Evolutionary conservation across 2,797 vertebrate species (phyloP).

Genomic region (Anisognathus igniventris): DNA sequence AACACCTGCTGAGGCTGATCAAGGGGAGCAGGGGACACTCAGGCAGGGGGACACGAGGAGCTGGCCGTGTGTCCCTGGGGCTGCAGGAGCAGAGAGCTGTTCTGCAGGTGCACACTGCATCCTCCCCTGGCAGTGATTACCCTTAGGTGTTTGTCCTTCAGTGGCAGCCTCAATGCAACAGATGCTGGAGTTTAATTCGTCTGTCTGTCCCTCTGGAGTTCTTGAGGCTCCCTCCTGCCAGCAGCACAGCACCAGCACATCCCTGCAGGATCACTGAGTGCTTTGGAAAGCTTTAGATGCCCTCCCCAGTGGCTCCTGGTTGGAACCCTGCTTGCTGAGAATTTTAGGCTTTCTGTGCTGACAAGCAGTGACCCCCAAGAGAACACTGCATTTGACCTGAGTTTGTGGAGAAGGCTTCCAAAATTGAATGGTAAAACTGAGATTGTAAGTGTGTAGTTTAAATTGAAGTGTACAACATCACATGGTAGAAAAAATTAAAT

Average conservation of each 20-base stretch:
- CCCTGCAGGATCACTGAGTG: background rate
- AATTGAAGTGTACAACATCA: background rate
- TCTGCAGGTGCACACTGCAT: background rate
- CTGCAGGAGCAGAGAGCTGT: background rate
- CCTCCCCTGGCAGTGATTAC: background rate
- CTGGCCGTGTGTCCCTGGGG: background rate
- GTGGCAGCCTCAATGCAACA: background rate
- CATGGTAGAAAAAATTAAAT: background rate
- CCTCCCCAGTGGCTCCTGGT: background rate
- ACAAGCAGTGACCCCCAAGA: background rate
- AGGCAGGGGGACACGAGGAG: background rate
- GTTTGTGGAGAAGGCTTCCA: background rate
- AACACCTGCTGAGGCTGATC: accelerated
- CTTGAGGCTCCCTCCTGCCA: background rate
- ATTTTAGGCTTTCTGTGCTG: background rate
- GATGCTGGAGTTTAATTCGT: background rate
- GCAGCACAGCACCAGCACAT: background rate
- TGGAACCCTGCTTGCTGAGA: background rate
- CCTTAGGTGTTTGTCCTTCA: background rate
- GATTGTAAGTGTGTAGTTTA: background rate
- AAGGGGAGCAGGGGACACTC: background rate
- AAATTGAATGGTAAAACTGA: background rate
- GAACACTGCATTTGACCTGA: background rate
- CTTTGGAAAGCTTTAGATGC: background rate
- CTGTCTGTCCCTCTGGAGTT: background rate